These are phyloP conservation scores for Heterocephalus glaber DNA, from an alignment of 2,113 vertebrate genomes.

Conservation along the genomic window DNA sequence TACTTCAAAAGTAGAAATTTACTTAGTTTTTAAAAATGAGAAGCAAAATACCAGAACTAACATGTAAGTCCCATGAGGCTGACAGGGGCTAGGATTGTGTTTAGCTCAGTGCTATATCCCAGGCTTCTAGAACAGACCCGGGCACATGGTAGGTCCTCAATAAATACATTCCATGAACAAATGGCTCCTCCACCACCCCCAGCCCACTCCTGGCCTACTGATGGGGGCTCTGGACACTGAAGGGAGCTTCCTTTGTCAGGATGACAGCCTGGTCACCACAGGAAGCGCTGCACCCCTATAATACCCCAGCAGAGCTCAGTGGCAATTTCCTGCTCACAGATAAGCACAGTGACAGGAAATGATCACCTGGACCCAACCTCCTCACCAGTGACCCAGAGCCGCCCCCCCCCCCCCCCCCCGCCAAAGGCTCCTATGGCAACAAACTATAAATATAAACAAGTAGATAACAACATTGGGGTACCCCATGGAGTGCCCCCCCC, in stretches of 20 bases:
- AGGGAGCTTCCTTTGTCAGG: not conserved
- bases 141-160: not conserved
- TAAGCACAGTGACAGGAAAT: not conserved
- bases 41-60: not conserved
- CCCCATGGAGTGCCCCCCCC: not conserved
- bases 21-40: not conserved
- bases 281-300: not conserved
- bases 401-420: no score
- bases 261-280: not conserved
- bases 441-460: not conserved
- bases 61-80: not conserved
- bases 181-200: no score
- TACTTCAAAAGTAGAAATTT: not conserved
- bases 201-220: not conserved
- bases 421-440: not conserved
- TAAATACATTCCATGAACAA: not conserved
- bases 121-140: not conserved
- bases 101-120: not conserved
- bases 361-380: not conserved
- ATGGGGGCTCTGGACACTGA: not conserved
- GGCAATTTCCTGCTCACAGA: not conserved
- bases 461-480: fast-evolving
- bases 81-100: no score
- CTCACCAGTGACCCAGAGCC: not conserved
- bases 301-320: not conserved